Conservation (phyloP, 2,888 invertebrate species). For the Selenia dentaria region DNA sequence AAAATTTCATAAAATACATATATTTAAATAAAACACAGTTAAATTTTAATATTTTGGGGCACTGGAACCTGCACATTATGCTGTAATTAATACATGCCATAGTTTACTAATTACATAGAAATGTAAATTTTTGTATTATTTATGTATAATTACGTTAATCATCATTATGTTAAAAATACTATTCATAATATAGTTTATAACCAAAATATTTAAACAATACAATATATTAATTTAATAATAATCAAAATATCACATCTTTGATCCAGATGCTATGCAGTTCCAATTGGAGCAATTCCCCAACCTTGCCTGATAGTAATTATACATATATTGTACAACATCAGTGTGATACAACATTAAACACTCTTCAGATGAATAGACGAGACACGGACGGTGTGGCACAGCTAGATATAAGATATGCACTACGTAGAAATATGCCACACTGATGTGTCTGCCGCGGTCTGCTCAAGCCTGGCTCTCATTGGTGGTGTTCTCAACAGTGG, state of each 20-base stretch:
- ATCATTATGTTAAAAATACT: constrained; percentile 39
- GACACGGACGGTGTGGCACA: constrained; percentile 63
- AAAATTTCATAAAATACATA: constrained; percentile 9
- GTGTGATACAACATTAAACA: constrained; percentile 61
- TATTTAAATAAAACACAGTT: constrained; percentile 24
- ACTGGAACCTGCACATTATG: no score
- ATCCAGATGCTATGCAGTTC: constrained; percentile 76
- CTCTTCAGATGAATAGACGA: constrained; percentile 66
- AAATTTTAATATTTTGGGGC: background rate
- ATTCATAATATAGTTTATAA: constrained; percentile 46
- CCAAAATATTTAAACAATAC: constrained; percentile 45
- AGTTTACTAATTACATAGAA: no score
- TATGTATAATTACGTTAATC: constrained; percentile 27
- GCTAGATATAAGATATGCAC: constrained; percentile 65
- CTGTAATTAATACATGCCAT: no score
- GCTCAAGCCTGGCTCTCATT: constrained; percentile 81
- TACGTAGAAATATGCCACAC: constrained; percentile 62
- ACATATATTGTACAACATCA: constrained; percentile 52
- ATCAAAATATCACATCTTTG: constrained; percentile 80
- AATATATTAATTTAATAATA: constrained; percentile 64
- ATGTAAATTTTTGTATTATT: constrained; percentile 2
- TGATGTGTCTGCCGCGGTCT: constrained; percentile 37
- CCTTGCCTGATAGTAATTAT: constrained; percentile 29
- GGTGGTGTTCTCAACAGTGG: constrained; percentile 74
- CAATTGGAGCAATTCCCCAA: constrained; percentile 53